Evolutionary conservation across 2,113 vertebrate genomes (phyloP), one percentile per base, ranked within the genome.

Genomic region (Cricetomys ansorgei): DNA sequence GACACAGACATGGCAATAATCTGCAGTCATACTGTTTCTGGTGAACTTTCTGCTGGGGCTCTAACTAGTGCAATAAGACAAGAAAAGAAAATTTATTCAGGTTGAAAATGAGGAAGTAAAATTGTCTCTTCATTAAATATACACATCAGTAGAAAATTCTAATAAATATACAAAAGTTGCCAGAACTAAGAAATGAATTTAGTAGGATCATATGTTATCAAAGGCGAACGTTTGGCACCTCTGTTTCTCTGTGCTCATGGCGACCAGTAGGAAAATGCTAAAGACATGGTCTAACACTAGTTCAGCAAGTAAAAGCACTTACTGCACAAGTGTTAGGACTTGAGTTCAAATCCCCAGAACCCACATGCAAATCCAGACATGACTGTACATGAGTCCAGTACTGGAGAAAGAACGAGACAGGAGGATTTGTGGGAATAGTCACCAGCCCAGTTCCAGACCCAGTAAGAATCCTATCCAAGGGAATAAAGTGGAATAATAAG

Each of bases 31-130:
- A 53, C 31, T 3, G n/a, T 64, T 40, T 13, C 17, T 23, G 13
- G 4, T n/a, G 9, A n/a, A 1, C 23, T 27, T 1, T 12, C 7
- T 17, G 0, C 8, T 34, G 5, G 0, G 5, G 15, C 40, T 62
- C 23, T 75, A 4, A 25, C 29, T 21, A 48, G 21, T 5, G 12
- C 12, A 37, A 67, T 17, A 48, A 13, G 27, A 55, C 27, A 15
- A 50, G 23, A 62, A 53, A 94, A 40, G 34, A n/a, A 62, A 59
- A 5, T 2, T 16, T 25, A 21, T 10, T 27, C 0, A 50, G 23
- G 31, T 27, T n/a, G 21, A 37, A 43, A 62, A 48, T 23, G 31
- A 65, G 62, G 34, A 53, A 59, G 43, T 65, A 70, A 67, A 65
- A 50, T 0, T 31, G 4, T 50, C 53, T 87, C 21, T 57, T 29